Evolutionary conservation across 2,113 vertebrate genomes (phyloP).

Genomic region (Antennarius striatus): DNA sequence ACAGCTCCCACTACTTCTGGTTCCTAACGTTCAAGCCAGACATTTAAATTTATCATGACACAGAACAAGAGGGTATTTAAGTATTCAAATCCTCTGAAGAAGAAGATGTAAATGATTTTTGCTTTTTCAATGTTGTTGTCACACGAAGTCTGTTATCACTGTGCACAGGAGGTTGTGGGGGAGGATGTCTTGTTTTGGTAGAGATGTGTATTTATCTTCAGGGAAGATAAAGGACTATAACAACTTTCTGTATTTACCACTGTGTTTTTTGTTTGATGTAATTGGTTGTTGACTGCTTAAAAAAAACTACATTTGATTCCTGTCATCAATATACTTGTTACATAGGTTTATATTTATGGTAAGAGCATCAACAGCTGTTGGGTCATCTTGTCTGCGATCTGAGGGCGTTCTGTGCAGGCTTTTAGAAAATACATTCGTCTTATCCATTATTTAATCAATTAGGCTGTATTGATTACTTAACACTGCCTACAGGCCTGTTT

Average conservation of each 20-base stretch:
- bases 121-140: too few species aligned
- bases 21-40: neutral
- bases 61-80: too few species aligned
- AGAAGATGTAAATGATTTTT: too few species aligned
- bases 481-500: neutral
- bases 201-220: neutral
- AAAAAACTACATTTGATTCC: too few species aligned
- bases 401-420: neutral
- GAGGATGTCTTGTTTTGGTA: neutral
- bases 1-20: neutral
- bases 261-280: neutral
- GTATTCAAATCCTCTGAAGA: too few species aligned
- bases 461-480: slow-evolving; percentile 13
- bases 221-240: neutral
- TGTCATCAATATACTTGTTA: too few species aligned
- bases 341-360: too few species aligned
- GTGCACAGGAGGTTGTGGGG: neutral
- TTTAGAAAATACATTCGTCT: neutral
- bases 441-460: slow-evolving; percentile 25
- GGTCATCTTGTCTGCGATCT: neutral
- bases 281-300: too few species aligned
- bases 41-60: neutral
- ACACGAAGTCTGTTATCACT: too few species aligned
- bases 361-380: too few species aligned
- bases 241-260: neutral